Percentiles rank a stretch among this genome's conserved stretches.
Conservation (phyloP, 2,888 invertebrate genomes). For the Baccha elongata region DNA sequence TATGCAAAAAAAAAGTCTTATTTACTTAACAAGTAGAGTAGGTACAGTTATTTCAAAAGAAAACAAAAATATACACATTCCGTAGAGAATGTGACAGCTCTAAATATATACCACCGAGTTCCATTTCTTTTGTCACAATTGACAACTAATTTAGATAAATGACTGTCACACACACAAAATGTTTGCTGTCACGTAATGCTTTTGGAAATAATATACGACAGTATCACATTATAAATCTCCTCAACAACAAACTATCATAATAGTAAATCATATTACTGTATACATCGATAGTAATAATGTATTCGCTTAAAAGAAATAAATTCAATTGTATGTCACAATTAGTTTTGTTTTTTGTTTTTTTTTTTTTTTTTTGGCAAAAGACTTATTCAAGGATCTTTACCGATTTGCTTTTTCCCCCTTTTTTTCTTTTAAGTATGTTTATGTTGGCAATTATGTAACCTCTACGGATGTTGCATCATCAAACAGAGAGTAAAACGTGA, state of each 20-base stretch:
- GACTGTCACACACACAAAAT: slow-evolving; percentile 24
- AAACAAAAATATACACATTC: slow-evolving; percentile 16
- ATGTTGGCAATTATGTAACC: slow-evolving; percentile 29
- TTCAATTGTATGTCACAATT: slow-evolving; percentile 21
- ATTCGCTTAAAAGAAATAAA: slow-evolving; percentile 12
- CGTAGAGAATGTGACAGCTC: slow-evolving; percentile 12
- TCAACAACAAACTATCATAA: background rate
- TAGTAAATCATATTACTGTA: slow-evolving; percentile 18
- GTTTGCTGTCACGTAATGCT: slow-evolving; percentile 22
- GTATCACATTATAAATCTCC: too few relatives aligned
- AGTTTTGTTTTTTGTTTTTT: background rate
- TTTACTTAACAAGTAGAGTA: slow-evolving; percentile 14
- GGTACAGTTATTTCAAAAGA: slow-evolving; percentile 16
- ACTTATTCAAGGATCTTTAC: slow-evolving; percentile 17
- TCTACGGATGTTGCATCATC: slow-evolving; percentile 27
- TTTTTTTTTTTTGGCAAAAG: slow-evolving; percentile 35
- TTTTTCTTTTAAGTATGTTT: background rate
- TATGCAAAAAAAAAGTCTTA: slow-evolving; percentile 11
- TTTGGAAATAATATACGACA: slow-evolving; percentile 7
- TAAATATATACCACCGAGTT: slow-evolving; percentile 26
- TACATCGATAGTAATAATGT: slow-evolving; percentile 8
- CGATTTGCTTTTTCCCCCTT: background rate
- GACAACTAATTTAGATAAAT: slow-evolving; percentile 44
- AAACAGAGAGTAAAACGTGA: slow-evolving; percentile 28
- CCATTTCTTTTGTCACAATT: slow-evolving; percentile 41